Base-by-base conservation (phyloP, 2,797 vertebrate genomes). In the Lepus oiostolus region DNA sequence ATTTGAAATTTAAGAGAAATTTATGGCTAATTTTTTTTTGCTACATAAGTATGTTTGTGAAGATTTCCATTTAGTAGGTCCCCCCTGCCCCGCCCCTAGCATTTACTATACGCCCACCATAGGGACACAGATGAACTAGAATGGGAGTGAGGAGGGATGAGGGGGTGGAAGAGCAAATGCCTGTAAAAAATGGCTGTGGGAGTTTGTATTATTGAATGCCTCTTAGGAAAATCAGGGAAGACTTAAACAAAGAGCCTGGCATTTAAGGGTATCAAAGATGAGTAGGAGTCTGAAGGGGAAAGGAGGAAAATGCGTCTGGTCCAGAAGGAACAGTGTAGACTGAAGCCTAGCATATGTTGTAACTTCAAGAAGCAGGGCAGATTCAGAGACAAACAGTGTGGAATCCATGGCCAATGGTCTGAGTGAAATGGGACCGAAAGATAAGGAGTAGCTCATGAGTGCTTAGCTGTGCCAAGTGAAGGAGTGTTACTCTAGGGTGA, bases 401-500 rank as follows among this genome's bases (percentile, higher is more conserved):
- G 74, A 92, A 32, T 54, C 12, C 35, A 24, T 52, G 47, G 47
- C 30, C n/a, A 9, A 52, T 47, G 7, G 28, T 63, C 22, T 28
- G 22, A 90, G n/a, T 81, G 38, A 86, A 58, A 12, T 68, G 38
- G 77, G 28, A 83, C 67, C 50, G 67, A 84, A 85, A 72, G 54
- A 2, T n/a, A 47, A 80, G 13, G 42, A 13, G 47, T 35, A 70
- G 14, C 17, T 88, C 47, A 47, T 17, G 16, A 85, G 11, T 47
- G 13, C 21, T 94, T 62, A 16, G 19, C 38, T 75, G 10, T 38
- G 19, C 50, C 9, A 50, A 32, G 30, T 81, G 26, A 4, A 42
- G 63, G 90, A 62, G 12, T 89, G 83, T 87, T 30, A 38, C 63
- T 87, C 58, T 81, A 62, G 50, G 47, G 26, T 93, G 60, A 87